Base-by-base conservation (phyloP, 2,888 invertebrate genomes). In the Electrophaes corylata region DNA sequence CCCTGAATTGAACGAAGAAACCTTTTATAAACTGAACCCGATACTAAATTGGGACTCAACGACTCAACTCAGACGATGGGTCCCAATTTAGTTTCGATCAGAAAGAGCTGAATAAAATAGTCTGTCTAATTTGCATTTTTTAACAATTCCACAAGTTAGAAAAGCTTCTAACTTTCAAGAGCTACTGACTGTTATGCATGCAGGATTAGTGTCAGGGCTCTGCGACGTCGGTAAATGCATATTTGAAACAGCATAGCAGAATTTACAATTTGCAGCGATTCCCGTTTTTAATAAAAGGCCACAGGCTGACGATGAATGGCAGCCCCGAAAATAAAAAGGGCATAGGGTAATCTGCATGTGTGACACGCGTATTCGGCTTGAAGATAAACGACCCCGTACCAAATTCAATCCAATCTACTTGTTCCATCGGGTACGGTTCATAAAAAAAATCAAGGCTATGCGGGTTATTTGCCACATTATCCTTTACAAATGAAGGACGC, bases 371-470 rank as follows among this genome's bases (percentile, higher is more conserved):
- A 75, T 75, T 75, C 76, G 65, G 71, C 71, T 71, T 67, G 67
- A 72, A 73, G 75, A 76, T 74, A 81, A 83, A 82, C 78, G 78
- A 75, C 79, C 80, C 75, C 75, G 78, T 81, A 81, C 73, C 70
- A 51, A 49, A 62, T 63, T 56, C 64, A 54, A 65, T 62, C 64
- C 62, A 59, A 64, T 65, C 55, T 60, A 46, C 57, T 61, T 53
- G 61, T 62, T 57, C 60, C 57, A 60, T 63, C 56, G 53, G 33
- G 53, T 41, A 19, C 59, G 45, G 53, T 51, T 55, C 60, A 60
- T 60, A 51, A 31, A 55, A 60, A 40, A 56, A 60, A 56, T 55
- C 55, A 55, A 47, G 51, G 43, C 33, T 46, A 29, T 43, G 43
- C 51, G 51, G 56, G 44, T 60, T 55, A 60, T 56, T 56, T 51